Evolutionary conservation across 2,797 vertebrate genomes (phyloP), one percentile per base, ranked within the genome.

Genomic region (Amniataba percoides): DNA sequence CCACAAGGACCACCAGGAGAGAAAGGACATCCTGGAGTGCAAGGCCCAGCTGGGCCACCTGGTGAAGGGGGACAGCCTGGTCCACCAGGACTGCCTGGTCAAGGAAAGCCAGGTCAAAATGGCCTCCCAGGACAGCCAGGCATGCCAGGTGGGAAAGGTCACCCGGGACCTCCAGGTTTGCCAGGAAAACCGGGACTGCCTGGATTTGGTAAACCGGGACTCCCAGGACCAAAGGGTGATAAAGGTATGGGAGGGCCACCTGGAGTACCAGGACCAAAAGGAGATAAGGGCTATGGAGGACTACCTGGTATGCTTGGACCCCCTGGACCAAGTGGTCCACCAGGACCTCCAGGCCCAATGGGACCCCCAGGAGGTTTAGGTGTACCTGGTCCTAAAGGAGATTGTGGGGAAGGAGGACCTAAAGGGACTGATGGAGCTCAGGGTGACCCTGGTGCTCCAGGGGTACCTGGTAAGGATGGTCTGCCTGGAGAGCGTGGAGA

Each of bases 121-220:
- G 98, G 98, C 7, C 84, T 97, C 19, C 97, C 97, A 0, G 98
- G 98, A 36, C 96, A 97, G 71, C 95, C 96, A 4, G 98, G 98
- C 36, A 94, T 94, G 81, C 96, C 96, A 0, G 98, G 98, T 0
- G 95, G 93, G 34, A 99, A 99, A 92, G 98, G 98, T 66, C 96
- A 98, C 75, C 95, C 96, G 90, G 98, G 98, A 31, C 88, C 95
- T 63, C 96, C 97, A 23, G 98, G 98, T 68, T 89, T 98, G 68
- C 98, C 98, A 0, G 98, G 98, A 39, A 96, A 97, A 10, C 96
- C 97, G 0, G 98, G 98, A 13, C 86, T 97, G n/a, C 97, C 97
- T 3, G 98, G 98, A 15, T 93, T 98, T 19, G 97, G 97, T 57
- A 99, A 99, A 89, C 97, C 97, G 21, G 98, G 98, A 74, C 95